Evolutionary conservation across 2,888 invertebrate species (phyloP).

Genomic region (Nephrotoma guestfalica): DNA sequence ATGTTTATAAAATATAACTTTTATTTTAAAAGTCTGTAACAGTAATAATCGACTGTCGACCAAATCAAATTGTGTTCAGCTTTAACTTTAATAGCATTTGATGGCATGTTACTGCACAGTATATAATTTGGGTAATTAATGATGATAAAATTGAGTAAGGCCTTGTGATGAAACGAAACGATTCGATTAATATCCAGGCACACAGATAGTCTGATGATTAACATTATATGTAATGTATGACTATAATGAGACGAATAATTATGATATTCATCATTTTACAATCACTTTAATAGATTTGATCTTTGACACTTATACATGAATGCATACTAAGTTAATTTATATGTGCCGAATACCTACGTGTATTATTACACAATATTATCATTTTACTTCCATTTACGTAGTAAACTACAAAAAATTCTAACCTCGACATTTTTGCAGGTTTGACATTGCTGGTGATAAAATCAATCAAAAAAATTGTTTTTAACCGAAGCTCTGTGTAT

Average conservation of each 20-base stretch:
- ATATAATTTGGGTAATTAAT: background rate
- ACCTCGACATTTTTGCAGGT: too few relatives aligned
- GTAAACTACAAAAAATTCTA: too few relatives aligned
- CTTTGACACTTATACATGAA: background rate
- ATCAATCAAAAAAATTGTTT: too few relatives aligned
- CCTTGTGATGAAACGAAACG: background rate
- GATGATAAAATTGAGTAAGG: background rate
- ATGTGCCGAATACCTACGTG: fast-evolving
- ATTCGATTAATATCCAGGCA: background rate
- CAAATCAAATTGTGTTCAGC: background rate
- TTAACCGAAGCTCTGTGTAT: too few relatives aligned
- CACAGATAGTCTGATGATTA: background rate
- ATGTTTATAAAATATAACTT: background rate
- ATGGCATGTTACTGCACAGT: background rate
- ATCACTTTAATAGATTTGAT: background rate
- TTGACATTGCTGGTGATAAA: too few relatives aligned
- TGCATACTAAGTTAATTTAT: too few relatives aligned
- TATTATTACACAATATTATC: too few relatives aligned
- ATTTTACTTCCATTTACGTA: too few relatives aligned
- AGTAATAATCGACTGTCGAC: background rate
- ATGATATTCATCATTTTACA: background rate
- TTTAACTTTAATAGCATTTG: background rate
- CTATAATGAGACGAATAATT: background rate
- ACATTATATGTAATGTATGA: too few relatives aligned
- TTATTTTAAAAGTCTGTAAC: background rate